A percentile compares a stretch with the other conserved stretches of the same genome.
Conservation (phyloP, 2,888 invertebrate species). For the Augiades crinisus region DNA sequence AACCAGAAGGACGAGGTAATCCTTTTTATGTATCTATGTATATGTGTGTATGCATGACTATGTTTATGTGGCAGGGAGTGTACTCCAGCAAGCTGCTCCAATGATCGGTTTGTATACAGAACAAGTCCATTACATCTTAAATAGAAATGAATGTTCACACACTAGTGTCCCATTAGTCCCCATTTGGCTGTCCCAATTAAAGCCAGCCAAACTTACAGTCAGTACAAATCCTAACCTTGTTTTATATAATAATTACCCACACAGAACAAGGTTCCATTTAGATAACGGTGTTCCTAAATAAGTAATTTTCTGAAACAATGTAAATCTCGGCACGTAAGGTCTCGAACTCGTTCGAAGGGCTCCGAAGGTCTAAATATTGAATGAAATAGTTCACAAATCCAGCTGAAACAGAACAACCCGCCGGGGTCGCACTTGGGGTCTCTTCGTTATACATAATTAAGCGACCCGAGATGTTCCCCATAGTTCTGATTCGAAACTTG, state of each 20-base stretch:
- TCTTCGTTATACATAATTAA: slow-evolving; percentile 43
- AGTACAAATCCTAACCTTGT: too few species aligned
- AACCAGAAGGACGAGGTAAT: too few species aligned
- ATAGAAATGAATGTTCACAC: too few species aligned
- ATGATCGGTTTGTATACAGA: too few species aligned
- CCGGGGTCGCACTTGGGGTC: slow-evolving; percentile 35
- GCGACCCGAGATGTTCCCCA: slow-evolving; percentile 41
- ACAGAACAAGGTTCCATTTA: slow-evolving; percentile 13
- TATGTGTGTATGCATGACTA: too few species aligned
- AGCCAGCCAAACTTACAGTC: too few species aligned
- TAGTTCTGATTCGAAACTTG: slow-evolving; percentile 39
- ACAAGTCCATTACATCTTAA: too few species aligned
- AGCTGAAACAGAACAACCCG: slow-evolving; percentile 32
- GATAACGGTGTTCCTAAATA: slow-evolving; percentile 19
- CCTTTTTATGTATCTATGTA: too few species aligned
- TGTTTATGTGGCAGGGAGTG: too few species aligned
- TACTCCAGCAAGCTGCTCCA: too few species aligned
- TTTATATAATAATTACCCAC: slow-evolving; percentile 3
- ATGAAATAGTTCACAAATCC: slow-evolving; percentile 40
- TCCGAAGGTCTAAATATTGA: slow-evolving; percentile 38
- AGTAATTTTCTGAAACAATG: slow-evolving; percentile 19
- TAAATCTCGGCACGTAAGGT: slow-evolving; percentile 30
- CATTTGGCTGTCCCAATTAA: too few species aligned
- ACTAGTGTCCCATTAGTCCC: too few species aligned
- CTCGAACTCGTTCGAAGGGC: slow-evolving; percentile 26